These are phyloP conservation scores for Mimumesa dahlbomi DNA, from an alignment of 2,888 invertebrate genomes.

Conservation along the genomic window DNA sequence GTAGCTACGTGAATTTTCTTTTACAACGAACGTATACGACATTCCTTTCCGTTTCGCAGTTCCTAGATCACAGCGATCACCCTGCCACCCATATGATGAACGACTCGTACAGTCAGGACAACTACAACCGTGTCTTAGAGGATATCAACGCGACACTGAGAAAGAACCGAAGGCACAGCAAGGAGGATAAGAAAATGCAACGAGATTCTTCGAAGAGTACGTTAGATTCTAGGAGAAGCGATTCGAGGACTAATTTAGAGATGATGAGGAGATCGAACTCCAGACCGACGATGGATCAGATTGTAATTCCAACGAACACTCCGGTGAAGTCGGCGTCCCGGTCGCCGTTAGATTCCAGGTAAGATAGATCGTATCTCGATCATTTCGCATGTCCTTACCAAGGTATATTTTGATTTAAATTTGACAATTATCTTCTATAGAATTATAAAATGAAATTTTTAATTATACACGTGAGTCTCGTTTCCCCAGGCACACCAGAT, in stretches of 20 bases:
- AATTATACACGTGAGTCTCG: not conserved
- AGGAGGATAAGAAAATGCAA: constrained; percentile 62
- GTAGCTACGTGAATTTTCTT: no score
- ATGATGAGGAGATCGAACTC: constrained; percentile 59
- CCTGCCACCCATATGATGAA: constrained; percentile 17
- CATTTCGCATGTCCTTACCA: no score
- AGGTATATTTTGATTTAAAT: no score
- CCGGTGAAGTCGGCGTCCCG: constrained; percentile 63
- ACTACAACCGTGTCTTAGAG: constrained; percentile 70
- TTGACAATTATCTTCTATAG: no score
- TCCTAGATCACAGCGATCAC: constrained; percentile 29
- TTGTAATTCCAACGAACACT: constrained; percentile 19
- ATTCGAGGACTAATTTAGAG: constrained; percentile 60
- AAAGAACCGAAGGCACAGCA: constrained; percentile 59
- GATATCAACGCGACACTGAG: constrained; percentile 69
- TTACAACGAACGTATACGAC: no score
- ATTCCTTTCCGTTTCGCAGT: constrained; percentile 3
- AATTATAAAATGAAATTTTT: not conserved
- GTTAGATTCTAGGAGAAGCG: constrained; percentile 64
- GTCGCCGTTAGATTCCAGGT: constrained; percentile 71
- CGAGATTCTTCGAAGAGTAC: constrained; percentile 65
- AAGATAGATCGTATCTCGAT: no score
- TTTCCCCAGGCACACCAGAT: constrained; percentile 62
- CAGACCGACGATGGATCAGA: constrained; percentile 56
- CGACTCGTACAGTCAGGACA: constrained; percentile 63